A percentile compares a stretch with the other conserved stretches of the same genome.
Conservation (phyloP, 1,140 invertebrate genomes). For the Lineus longissimus region DNA sequence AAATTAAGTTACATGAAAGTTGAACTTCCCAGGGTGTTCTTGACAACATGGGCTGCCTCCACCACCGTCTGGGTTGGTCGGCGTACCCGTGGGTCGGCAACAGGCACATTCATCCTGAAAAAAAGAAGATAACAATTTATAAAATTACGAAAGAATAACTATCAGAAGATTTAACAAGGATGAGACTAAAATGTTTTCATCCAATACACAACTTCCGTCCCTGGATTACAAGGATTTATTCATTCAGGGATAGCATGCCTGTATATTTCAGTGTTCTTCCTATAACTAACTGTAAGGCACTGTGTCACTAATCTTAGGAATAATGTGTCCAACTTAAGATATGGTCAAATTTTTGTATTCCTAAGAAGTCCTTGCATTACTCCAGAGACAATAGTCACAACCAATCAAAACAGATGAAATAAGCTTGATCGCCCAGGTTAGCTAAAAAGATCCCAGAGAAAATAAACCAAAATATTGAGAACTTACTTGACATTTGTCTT, state of each 20-base stretch:
- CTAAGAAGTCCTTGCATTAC: too few relatives aligned
- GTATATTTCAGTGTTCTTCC: too few relatives aligned
- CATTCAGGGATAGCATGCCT: too few relatives aligned
- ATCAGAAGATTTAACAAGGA: background rate
- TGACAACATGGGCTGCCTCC: slow-evolving; percentile 38
- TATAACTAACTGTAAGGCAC: too few relatives aligned
- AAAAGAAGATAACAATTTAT: too few relatives aligned
- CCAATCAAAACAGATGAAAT: too few relatives aligned
- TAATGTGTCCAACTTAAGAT: too few relatives aligned
- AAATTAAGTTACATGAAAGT: too few relatives aligned
- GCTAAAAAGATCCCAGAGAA: background rate
- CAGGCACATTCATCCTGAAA: slow-evolving; percentile 40
- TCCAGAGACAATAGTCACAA: too few relatives aligned
- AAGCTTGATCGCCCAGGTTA: background rate
- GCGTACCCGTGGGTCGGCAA: slow-evolving; percentile 32
- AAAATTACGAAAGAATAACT: background rate
- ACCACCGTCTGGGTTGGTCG: slow-evolving; percentile 34
- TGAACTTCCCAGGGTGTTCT: slow-evolving; percentile 16
- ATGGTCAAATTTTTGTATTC: too few relatives aligned
- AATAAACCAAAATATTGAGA: background rate
- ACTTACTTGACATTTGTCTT: slow-evolving; percentile 50
- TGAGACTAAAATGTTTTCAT: background rate
- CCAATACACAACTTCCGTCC: background rate
- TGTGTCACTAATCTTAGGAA: too few relatives aligned
- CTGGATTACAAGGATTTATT: background rate